Percentiles rank a stretch among this genome's conserved stretches.
Conservation (phyloP, 2,888 invertebrate species). For the Noctua pronuba region DNA sequence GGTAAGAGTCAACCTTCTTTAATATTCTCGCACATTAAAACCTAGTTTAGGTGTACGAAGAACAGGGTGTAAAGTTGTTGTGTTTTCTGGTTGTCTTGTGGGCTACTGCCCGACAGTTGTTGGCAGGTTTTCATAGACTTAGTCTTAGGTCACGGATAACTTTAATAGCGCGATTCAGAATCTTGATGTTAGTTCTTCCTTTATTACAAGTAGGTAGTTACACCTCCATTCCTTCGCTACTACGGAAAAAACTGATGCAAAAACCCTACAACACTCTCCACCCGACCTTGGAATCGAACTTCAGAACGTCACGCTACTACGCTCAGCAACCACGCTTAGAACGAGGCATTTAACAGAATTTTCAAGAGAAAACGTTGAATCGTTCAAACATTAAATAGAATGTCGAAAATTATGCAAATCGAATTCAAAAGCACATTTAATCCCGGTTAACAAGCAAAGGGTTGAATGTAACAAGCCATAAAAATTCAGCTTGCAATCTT, state of each 20-base stretch:
- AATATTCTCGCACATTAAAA: neutral
- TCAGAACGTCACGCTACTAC: neutral
- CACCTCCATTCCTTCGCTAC: neutral
- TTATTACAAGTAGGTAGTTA: neutral
- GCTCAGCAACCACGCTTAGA: neutral
- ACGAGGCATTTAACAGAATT: no score
- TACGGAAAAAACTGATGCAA: neutral
- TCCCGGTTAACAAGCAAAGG: constrained; percentile 58
- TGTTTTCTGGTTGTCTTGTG: no score
- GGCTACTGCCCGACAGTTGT: neutral
- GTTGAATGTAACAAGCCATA: constrained; percentile 71
- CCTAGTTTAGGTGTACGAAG: neutral
- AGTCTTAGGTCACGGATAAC: neutral
- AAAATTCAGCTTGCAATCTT: constrained; percentile 70
- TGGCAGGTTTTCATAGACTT: neutral
- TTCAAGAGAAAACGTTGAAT: constrained; percentile 3
- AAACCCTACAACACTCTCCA: neutral
- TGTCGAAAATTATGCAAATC: constrained; percentile 48
- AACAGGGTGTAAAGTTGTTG: neutral
- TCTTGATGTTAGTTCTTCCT: neutral
- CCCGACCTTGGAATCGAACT: neutral
- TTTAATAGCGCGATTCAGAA: neutral
- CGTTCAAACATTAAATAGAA: constrained; percentile 19
- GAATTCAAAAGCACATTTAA: constrained; percentile 48
- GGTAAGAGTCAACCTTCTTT: neutral